Conservation (phyloP, 2,888 invertebrate genomes). For the Branchellion lobata region DNA sequence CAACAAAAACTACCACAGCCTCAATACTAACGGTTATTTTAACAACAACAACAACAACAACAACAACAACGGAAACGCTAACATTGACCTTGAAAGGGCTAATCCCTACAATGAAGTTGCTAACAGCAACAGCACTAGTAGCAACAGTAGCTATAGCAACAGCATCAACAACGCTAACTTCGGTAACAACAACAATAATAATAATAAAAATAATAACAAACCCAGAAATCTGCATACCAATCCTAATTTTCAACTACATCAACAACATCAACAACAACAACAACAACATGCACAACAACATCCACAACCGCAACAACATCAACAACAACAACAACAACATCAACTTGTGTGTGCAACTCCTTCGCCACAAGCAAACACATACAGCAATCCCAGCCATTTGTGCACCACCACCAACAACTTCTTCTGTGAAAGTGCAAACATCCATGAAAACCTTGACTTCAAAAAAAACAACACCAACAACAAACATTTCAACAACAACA, state of each 20-base stretch:
- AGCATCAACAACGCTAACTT: not conserved
- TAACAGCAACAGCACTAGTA: not conserved
- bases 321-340: too few species aligned
- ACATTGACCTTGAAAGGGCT: not conserved
- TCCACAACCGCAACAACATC: not conserved
- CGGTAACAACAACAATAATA: not conserved
- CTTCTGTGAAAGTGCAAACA: not conserved
- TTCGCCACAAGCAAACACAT: not conserved
- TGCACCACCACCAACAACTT: too few species aligned
- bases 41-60: constrained; percentile 16
- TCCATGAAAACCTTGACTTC: not conserved
- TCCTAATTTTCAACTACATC: not conserved
- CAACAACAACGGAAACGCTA: not conserved
- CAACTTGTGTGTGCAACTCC: not conserved
- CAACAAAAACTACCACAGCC: not conserved
- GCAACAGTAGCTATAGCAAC: not conserved
- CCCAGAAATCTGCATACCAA: not conserved
- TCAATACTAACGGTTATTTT: not conserved
- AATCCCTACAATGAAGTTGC: not conserved
- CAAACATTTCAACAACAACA: not conserved
- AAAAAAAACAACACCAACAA: not conserved
- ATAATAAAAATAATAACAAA: not conserved
- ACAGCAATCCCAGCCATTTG: not conserved
- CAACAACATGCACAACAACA: not conserved
- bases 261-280: not conserved